Conservation (phyloP, 2,888 invertebrate species). For the Apodemia hepburni region DNA sequence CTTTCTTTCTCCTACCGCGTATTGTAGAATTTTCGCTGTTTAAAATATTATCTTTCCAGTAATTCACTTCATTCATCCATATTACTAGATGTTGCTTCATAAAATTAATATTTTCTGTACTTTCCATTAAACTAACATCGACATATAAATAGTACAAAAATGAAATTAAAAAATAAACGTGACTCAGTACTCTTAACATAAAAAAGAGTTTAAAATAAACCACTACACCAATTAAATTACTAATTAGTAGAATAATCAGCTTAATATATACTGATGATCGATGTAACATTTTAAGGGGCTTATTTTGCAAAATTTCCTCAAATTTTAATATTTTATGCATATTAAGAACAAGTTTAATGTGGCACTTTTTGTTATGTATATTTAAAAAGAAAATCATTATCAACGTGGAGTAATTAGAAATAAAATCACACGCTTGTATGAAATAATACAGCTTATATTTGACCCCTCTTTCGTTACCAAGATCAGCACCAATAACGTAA, state of each 20-base stretch:
- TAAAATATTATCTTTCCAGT: not conserved
- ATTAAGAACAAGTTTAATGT: not conserved
- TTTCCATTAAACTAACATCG: not conserved
- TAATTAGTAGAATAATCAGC: not conserved
- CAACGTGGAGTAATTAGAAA: not conserved
- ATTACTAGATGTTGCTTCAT: not conserved
- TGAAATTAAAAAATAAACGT: not conserved
- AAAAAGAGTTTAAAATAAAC: not conserved
- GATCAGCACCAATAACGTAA: not conserved
- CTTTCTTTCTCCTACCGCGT: not conserved
- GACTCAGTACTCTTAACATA: not conserved
- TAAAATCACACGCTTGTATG: not conserved
- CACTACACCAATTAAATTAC: not conserved
- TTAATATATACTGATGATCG: not conserved
- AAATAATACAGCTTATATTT: not conserved
- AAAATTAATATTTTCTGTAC: not conserved
- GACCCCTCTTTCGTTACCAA: not conserved
- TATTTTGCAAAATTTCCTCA: not conserved
- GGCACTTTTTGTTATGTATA: not conserved
- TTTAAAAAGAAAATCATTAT: not conserved
- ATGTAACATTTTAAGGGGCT: no score
- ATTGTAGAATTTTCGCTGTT: not conserved
- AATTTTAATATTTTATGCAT: not conserved
- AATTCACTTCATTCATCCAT: not conserved
- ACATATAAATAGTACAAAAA: not conserved